Base-by-base conservation (phyloP, 2,888 invertebrate species). In the Notodonta dromedarius region DNA sequence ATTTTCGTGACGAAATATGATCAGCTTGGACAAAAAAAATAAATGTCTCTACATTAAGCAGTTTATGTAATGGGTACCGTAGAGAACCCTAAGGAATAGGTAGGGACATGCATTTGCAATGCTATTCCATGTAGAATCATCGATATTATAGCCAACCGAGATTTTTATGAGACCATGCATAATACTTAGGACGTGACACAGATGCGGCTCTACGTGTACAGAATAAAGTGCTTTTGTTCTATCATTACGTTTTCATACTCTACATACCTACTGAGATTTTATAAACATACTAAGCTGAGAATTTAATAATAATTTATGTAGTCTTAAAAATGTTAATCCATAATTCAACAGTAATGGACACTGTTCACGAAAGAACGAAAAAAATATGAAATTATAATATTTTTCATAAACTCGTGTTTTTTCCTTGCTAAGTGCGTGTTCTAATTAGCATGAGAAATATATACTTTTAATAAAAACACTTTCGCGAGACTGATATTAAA, bases 161-260 rank as follows among this genome's bases (percentile, higher is more conserved):
- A 73, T 78, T 78, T 79, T 84, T 79, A 82, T 77, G 77, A 78
- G 73, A 79, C 70, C 69, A 71, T 66, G 70, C 76, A 69, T 83
- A 82, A 79, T 77, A 74, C 58, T 63, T 60, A 61, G 71, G 66
- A 70, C 50, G 70, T 62, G 62, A 69, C 69, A 73, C 66, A 73
- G 67, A 76, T 72, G 70, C 16, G 24, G 13, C 52, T 11, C 32
- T 52, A 32, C 52, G 14, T 54, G 39, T 14, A 54, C 39, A 54
- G 14, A 39, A 54, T 54, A 54, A 39, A 39, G 2, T 53, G 4
- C 13, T 16, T 3, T 39, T n/a, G 14, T 39, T 39, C 39, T 4
- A 9, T 6, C 5, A 6, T 4, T 32, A 14, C 39, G 13, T n/a
- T 39, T 54, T 35, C 53, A 51, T 51, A 13, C 11, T 54, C 5